phyloP scores from a whole-genome alignment of 2,113 vertebrate species.

The Gymnorhina tibicen region DNA sequence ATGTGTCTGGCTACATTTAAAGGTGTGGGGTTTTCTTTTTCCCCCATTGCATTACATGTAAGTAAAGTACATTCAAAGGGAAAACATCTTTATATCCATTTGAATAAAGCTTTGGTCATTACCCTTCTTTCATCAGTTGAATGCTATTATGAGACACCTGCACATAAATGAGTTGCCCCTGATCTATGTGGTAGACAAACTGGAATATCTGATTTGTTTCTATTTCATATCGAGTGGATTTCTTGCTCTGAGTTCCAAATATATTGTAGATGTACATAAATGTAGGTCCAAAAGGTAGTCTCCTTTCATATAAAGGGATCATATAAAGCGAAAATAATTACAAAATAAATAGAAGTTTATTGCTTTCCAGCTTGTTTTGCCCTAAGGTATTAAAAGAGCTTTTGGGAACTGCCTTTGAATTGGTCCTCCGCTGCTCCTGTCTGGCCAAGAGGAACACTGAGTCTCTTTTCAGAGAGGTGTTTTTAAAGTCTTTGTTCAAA shows the following conservation, averaged over 20 bases:
- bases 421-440: not conserved
- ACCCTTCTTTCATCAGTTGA: not conserved
- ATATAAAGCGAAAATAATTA: not conserved
- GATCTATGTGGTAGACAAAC: not conserved
- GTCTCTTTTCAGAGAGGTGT: not conserved
- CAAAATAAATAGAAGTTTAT: not conserved
- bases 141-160: not conserved
- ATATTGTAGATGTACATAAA: not conserved
- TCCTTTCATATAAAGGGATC: not conserved
- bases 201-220: not conserved
- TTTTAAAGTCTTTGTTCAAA: not conserved
- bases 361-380: not conserved
- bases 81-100: not conserved
- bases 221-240: not conserved
- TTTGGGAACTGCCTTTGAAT: not conserved
- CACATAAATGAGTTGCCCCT: not conserved
- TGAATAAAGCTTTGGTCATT: not conserved
- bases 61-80: not conserved
- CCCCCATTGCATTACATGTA: not conserved
- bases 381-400: not conserved
- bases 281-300: not conserved
- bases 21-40: not conserved
- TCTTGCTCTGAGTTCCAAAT: not conserved
- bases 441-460: not conserved
- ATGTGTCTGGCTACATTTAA: conserved; percentile 3